Evolutionary conservation across 2,113 vertebrate species (phyloP).

Genomic region (Ptychochromis oligacanthus): DNA sequence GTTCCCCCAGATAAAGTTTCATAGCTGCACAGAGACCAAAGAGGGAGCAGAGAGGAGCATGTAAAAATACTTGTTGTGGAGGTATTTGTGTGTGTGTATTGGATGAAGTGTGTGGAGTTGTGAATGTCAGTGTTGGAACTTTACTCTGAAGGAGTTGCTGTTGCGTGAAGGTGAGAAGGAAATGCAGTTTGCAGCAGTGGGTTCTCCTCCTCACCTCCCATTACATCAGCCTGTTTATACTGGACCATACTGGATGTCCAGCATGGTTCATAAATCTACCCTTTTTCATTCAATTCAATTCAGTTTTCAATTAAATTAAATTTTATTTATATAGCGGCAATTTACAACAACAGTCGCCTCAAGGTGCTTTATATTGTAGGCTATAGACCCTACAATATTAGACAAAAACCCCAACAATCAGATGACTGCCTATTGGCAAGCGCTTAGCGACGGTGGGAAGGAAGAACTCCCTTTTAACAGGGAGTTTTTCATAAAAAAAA

Average conservation of each 20-base stretch:
- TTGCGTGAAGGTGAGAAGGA: constrained; percentile 32
- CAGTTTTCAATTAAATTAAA: too few relatives aligned
- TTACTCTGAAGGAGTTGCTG: constrained; percentile 16
- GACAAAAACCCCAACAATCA: too few relatives aligned
- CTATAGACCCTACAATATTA: too few relatives aligned
- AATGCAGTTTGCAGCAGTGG: constrained; percentile 42
- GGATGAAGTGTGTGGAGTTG: neutral
- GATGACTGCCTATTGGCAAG: too few relatives aligned
- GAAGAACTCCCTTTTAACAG: too few relatives aligned
- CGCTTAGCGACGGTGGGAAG: too few relatives aligned
- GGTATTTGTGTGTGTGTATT: constrained; percentile 7
- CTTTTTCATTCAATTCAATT: neutral
- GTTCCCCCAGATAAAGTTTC: constrained; percentile 59
- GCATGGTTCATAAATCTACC: constrained; percentile 33
- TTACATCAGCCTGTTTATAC: constrained; percentile 35
- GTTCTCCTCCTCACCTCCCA: constrained; percentile 19
- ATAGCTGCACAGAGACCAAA: constrained; percentile 41
- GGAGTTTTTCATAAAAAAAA: too few relatives aligned
- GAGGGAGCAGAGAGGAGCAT: constrained; percentile 14
- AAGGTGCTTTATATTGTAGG: too few relatives aligned
- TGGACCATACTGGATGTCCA: constrained; percentile 48
- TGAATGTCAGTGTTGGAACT: constrained; percentile 6
- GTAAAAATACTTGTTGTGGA: neutral
- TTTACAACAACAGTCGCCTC: too few relatives aligned
- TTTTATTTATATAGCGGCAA: too few relatives aligned